A percentile compares a stretch with the other conserved stretches of the same genome.
phyloP scores from a whole-genome alignment of 2,888 invertebrate species.

The Pecten maximus region DNA sequence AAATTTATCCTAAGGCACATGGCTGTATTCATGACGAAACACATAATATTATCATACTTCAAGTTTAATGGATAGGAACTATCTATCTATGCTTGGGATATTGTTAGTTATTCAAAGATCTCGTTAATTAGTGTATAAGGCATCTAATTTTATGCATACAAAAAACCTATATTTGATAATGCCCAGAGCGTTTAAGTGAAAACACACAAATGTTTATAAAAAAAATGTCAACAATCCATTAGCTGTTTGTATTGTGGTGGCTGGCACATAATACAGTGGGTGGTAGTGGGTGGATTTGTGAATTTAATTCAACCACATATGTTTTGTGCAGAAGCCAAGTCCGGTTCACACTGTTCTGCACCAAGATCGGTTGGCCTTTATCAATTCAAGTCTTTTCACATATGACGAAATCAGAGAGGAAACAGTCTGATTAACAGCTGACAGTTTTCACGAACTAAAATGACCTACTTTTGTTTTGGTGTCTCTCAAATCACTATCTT shows the following conservation, averaged over 20 bases:
- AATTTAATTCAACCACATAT: background rate
- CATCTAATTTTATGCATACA: no score
- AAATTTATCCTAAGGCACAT: background rate
- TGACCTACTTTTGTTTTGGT: background rate
- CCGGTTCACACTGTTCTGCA: background rate
- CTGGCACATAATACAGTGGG: background rate
- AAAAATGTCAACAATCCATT: background rate
- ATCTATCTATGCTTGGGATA: no score
- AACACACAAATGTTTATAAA: background rate
- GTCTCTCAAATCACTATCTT: background rate
- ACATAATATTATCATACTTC: no score
- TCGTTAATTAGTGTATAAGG: no score
- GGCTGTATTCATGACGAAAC: background rate
- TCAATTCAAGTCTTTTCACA: background rate
- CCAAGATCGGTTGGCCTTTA: background rate
- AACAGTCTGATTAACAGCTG: background rate
- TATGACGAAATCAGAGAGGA: slow-evolving; percentile 15
- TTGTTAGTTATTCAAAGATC: no score
- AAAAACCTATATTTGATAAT: no score
- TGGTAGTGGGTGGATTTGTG: background rate
- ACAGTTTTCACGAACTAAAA: background rate
- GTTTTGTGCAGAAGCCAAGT: background rate
- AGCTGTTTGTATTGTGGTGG: background rate
- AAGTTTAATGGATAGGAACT: no score
- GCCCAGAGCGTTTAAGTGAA: no score